phyloP scores from a whole-genome alignment of 2,113 vertebrate genomes.

The Morone chrysops region DNA sequence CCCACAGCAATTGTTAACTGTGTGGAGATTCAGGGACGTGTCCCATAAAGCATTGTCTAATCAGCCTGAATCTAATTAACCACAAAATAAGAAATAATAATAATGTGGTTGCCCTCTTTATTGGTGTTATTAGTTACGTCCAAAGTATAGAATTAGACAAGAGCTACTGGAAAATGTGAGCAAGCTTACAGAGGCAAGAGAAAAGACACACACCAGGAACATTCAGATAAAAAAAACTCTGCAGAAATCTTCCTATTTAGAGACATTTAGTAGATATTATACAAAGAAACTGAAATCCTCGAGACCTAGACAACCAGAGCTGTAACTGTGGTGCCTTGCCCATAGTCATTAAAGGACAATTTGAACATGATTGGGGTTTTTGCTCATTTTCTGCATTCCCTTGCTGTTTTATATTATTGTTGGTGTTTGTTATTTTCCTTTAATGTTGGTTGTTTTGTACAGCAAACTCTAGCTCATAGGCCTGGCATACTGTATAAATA shows the following conservation, averaged over 20 bases:
- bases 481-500: background rate
- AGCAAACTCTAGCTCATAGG: background rate
- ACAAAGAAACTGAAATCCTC: background rate
- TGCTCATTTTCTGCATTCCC: background rate
- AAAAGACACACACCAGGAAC: background rate
- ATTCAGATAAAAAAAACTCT: background rate
- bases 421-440: background rate
- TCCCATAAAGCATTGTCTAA: slow-evolving; percentile 22
- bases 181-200: background rate
- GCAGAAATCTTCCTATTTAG: background rate
- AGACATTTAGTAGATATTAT: background rate
- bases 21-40: slow-evolving; percentile 4
- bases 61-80: slow-evolving; percentile 20
- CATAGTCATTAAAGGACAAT: slow-evolving; percentile 8
- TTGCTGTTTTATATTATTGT: background rate
- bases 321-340: background rate
- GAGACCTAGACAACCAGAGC: background rate
- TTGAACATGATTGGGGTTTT: background rate
- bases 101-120: slow-evolving; percentile 20
- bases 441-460: background rate
- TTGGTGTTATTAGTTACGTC: background rate
- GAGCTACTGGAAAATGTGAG: slow-evolving; percentile 12
- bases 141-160: background rate
- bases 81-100: slow-evolving; percentile 32
- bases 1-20: slow-evolving; percentile 22